phyloP scores from a whole-genome alignment of 2,113 vertebrate genomes.

The Pipra filicauda region DNA sequence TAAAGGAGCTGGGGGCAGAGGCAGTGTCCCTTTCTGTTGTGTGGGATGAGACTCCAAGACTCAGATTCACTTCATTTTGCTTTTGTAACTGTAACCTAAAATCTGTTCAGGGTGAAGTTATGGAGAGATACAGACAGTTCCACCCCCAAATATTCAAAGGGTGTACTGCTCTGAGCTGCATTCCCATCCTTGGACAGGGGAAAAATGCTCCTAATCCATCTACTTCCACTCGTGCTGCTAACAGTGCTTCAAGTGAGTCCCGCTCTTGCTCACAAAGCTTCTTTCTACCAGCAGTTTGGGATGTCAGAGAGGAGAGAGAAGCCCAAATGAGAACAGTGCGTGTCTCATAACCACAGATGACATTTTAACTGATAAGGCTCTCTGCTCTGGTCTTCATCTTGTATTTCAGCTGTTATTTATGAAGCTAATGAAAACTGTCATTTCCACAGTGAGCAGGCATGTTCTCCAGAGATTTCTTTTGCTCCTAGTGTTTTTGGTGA shows the following conservation, averaged over 20 bases:
- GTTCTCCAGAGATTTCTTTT: background rate
- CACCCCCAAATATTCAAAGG: background rate
- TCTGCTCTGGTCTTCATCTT: background rate
- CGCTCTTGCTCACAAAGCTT: background rate
- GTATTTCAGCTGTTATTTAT: background rate
- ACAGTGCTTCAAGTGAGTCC: rapidly evolving
- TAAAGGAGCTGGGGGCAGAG: background rate
- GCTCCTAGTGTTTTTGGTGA: background rate
- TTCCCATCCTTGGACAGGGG: rapidly evolving
- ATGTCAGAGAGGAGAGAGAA: background rate
- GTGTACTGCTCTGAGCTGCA: background rate
- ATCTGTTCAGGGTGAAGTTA: background rate
- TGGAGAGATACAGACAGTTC: background rate
- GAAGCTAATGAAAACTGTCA: background rate
- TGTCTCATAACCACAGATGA: background rate
- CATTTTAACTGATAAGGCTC: background rate
- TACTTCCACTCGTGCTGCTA: background rate
- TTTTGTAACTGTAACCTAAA: background rate
- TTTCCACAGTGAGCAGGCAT: rapidly evolving
- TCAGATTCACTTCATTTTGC: background rate
- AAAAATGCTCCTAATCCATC: background rate
- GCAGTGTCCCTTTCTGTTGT: background rate
- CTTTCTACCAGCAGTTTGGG: background rate
- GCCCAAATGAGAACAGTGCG: background rate
- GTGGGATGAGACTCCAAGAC: rapidly evolving